Base-by-base conservation (phyloP, 2,888 invertebrate species). In the Acrocyrtus sp. region DNA sequence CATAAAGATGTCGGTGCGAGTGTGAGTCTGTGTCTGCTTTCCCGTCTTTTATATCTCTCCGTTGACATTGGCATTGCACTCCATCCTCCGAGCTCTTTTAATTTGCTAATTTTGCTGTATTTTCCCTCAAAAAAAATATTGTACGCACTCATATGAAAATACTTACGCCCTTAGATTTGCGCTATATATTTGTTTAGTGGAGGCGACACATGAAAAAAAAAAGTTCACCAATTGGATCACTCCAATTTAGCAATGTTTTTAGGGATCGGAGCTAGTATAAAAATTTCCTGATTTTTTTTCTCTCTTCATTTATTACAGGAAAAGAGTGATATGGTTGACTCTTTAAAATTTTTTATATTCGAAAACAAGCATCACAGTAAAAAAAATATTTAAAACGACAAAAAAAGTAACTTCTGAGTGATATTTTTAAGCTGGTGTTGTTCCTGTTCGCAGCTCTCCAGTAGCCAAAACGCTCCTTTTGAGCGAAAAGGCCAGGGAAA, bases 61-160 rank as follows among this genome's bases (percentile, higher is more conserved):
- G n/a, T 60, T 68, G 68, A 68, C 68, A 68, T 68, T 68, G 68
- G 68, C 68, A 68, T 68, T 68, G 68, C 60, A 61, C 22, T 58
- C 58, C 12, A 12, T 5, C 34, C n/a, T n/a, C 12, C 34, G 34
- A 34, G 34, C 12, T 34, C 12, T 34, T 34, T 34, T 34, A 8
- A 34, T 34, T 34, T 12, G 34, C 34, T 34, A 34, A 5, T 34
- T 34, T 34, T 34, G 34, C 12, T 34, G 12, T 34, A 8, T 34
- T 34, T 34, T 34, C 34, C 34, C 34, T 34, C 34, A 34, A 34
- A 34, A 8, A 34, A 34, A 34, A 34, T 34, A 12, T 34, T 34
- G 6, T n/a, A n/a, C n/a, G n/a, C n/a, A n/a, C n/a, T n/a, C n/a
- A n/a, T n/a, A n/a, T n/a, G n/a, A n/a, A n/a, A n/a, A n/a, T n/a